A percentile compares a stretch with the other conserved stretches of the same genome.
Evolutionary conservation across 2,113 vertebrate species (phyloP).

Genomic region (Chaetorhynchus papuensis): DNA sequence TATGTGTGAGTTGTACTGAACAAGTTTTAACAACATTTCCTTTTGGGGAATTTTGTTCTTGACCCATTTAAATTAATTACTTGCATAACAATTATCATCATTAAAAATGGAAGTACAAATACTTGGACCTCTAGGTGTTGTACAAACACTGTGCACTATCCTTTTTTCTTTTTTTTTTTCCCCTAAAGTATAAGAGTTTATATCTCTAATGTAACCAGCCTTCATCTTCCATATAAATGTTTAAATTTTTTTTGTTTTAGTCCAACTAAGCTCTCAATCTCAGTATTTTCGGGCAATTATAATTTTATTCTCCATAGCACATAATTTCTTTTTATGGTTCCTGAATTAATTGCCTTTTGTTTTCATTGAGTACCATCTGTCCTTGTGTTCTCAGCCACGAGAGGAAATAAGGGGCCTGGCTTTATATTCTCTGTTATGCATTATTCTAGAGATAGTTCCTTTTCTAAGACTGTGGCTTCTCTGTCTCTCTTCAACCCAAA

Average conservation of each 20-base stretch:
- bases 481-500: neutral
- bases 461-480: neutral
- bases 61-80: neutral
- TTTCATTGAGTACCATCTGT: neutral
- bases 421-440: neutral
- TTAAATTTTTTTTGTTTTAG: neutral
- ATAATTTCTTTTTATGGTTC: neutral
- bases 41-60: neutral
- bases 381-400: neutral
- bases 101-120: neutral
- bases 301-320: neutral
- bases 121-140: neutral
- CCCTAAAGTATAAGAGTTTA: neutral
- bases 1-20: neutral
- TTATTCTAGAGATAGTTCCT: neutral
- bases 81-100: neutral
- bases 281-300: neutral
- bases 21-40: neutral
- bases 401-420: neutral
- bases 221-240: neutral
- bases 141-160: neutral
- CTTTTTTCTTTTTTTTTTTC: neutral
- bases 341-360: slow-evolving; percentile 35
- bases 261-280: neutral
- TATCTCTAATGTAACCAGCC: neutral